Base-by-base conservation (phyloP, 2,113 vertebrate genomes). In the Lepidothrix coronata region DNA sequence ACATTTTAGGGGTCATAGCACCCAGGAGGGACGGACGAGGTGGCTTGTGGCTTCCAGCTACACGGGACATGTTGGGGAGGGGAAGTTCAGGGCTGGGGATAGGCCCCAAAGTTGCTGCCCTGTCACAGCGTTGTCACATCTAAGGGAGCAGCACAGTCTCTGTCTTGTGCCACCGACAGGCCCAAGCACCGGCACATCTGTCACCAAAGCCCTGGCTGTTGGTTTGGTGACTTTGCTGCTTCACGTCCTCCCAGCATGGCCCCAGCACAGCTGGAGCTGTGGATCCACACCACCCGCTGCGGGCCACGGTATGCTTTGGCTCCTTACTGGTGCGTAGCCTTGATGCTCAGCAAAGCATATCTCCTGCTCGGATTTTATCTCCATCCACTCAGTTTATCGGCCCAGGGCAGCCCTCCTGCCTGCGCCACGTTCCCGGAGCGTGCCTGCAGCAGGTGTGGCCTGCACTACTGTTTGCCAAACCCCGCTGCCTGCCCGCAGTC, bases 391-490 rank as follows among this genome's bases (percentile, higher is more conserved):
- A 11, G 93, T 55, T 97, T 96, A 96, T 97, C 96, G 84, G 83
- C 52, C 11, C 58, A 9, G 90, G 96, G 91, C 87, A 88, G 96
- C 97, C 96, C 95, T 94, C 71, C 97, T 93, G 96, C 95, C 91
- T 91, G 91, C 76, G 97, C 95, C 98, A 98, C 97, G 97, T 98
- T 98, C 98, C 97, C 85, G 96, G 96, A 98, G 98, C 95, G 98
- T 97, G 98, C 95, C 97, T 96, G 95, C 96, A 94, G 95, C 97
- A 98, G 98, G 98, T 98, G 98, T 98, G 98, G 98, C 96, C 98
- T 17, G 81, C 96, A 78, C 91, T 92, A 51, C 95, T 30, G 91
- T 77, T 48, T 8, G 95, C 91, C 91, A 79, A 75, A 48, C 37
- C 93, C 90, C 27, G 35, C 94, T 17, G 91, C 83, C 83, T 61